phyloP scores from a whole-genome alignment of 2,797 vertebrate genomes.

The Knipowitschia caucasica region DNA sequence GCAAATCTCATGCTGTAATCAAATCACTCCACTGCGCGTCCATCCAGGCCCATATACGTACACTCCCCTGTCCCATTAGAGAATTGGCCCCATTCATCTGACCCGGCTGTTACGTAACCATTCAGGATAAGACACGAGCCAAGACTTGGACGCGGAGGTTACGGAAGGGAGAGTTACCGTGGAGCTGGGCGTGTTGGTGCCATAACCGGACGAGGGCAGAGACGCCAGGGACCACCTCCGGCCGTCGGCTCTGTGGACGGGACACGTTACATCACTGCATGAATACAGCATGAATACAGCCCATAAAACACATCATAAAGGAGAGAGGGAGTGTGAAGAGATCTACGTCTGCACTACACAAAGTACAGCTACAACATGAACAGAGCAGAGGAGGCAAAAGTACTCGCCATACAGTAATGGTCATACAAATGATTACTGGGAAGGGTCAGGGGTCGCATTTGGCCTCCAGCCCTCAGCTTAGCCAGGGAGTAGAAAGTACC shows the following conservation, averaged over 20 bases:
- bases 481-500: too few species aligned
- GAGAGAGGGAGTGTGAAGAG: not conserved
- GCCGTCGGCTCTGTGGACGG: constrained; percentile 79
- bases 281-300: not conserved
- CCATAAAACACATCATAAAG: not conserved
- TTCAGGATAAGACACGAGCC: not conserved
- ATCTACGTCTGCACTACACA: not conserved
- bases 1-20: constrained; percentile 2
- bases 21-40: constrained; percentile 1
- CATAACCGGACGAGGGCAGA: constrained; percentile 88
- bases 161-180: constrained; percentile 69
- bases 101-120: constrained; percentile 31
- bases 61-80: constrained; percentile 23
- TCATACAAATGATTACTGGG: too few species aligned
- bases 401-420: too few species aligned
- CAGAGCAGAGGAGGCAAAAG: too few species aligned
- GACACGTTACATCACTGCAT: constrained; percentile 14
- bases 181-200: constrained; percentile 89
- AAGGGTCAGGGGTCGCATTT: too few species aligned
- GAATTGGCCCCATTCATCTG: constrained; percentile 19
- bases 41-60: constrained; percentile 2
- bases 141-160: constrained; percentile 4
- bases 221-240: constrained; percentile 89
- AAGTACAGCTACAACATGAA: not conserved
- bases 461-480: too few species aligned